Base-by-base conservation (phyloP, 2,797 vertebrate species). In the Acipenser oxyrinchus region DNA sequence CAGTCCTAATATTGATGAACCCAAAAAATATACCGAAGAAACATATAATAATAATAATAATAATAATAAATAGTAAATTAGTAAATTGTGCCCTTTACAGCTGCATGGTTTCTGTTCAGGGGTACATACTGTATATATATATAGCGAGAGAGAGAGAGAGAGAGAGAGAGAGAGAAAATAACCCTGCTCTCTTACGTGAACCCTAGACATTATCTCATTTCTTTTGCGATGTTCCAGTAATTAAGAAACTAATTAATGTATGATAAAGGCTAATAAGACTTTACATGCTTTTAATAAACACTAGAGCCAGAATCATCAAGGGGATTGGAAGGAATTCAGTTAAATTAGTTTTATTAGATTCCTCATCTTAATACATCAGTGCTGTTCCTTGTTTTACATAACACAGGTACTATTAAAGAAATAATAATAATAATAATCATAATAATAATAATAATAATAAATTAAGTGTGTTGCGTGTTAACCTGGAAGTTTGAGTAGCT, bases 231-330 rank as follows among this genome's bases (percentile, higher is more conserved):
- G 83, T 82, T 82, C 75, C 64, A 75, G 71, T 83, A 83, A 82
- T 89, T 85, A 88, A 83, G 76, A 87, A 88, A 83, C 78, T 83
- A 87, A 88, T 84, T 83, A 88, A 79, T 68, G 5, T 18, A 72
- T 75, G 72, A 64, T 76, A 80, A 81, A 83, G 81, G 67, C 71
- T 80, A 78, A 82, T 85, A 75, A 82, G 72, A 63, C 18, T 60
- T 66, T 70, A 76, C 74, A 60, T 53, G 78, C 70, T 83, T 84
- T 82, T 83, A 91, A 83, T 83, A 79, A 73, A 82, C 74, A 77
- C 78, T 77, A 72, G 73, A 83, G 69, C 77, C 77, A 79, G 79
- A 79, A 79, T 80, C 69, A 81, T 83, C 75, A 73, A 68, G 72
- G 79, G 74, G 75, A 78, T 74, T 80, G 77, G 74, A 75, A 18